phyloP scores from a whole-genome alignment of 2,113 vertebrate genomes.

The Oncorhynchus gorbuscha region DNA sequence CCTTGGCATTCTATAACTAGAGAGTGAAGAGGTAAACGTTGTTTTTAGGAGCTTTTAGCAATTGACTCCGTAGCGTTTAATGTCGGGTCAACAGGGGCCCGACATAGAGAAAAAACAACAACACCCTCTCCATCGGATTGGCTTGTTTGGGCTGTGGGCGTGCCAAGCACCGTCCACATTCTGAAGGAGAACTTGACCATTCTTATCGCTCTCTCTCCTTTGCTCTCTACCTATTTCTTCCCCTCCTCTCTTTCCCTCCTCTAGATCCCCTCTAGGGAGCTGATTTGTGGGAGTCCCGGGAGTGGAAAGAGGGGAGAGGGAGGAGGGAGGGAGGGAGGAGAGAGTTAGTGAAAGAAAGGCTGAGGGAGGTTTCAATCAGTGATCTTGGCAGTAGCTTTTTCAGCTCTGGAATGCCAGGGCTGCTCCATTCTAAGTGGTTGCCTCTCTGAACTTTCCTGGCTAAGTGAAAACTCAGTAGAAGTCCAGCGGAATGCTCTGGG shows the following conservation, averaged over 20 bases:
- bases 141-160: conserved; percentile 47
- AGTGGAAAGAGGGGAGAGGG: not conserved
- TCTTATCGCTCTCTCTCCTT: conserved; percentile 16
- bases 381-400: conserved; percentile 50
- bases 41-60: conserved; percentile 14
- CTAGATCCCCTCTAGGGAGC: not conserved
- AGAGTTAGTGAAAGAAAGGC: conserved; percentile 8
- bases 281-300: not conserved
- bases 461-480: conserved; percentile 44
- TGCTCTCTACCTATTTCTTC: conserved; percentile 21
- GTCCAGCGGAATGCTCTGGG: conserved; percentile 14
- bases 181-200: conserved; percentile 53
- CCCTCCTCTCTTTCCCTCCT: too few relatives aligned
- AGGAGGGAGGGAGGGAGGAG: not conserved
- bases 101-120: too few relatives aligned
- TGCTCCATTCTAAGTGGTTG: conserved; percentile 37
- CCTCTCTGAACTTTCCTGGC: conserved; percentile 49
- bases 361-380: conserved; percentile 54
- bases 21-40: conserved; percentile 3
- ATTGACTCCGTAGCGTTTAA: conserved; percentile 25
- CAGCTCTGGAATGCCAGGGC: conserved; percentile 47
- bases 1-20: conserved; percentile 47
- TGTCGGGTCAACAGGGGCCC: conserved; percentile 55
- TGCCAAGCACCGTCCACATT: conserved; percentile 54
- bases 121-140: conserved; percentile 41